Evolutionary conservation across 2,113 vertebrate species (phyloP), one percentile per base, ranked within the genome.

Genomic region (Fregata magnificens): DNA sequence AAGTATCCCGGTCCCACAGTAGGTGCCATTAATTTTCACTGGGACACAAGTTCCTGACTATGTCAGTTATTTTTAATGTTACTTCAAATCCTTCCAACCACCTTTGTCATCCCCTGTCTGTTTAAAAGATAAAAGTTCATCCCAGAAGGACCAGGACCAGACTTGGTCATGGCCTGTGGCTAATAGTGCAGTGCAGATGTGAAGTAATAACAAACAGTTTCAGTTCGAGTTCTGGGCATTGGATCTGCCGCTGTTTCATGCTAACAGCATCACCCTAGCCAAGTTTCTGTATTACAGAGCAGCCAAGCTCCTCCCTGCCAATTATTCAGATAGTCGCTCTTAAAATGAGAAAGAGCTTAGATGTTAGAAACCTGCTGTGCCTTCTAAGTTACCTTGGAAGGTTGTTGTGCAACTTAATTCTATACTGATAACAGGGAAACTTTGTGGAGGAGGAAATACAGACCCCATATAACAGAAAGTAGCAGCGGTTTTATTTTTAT

Each of bases 281-380:
- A 97, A 87, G 70, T 77, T 93, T 74, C 65, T 94, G 34, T 50
- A 29, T 49, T 76, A n/a, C 36, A 66, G 49, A 95, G 81, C 70
- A 82, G 81, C 81, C 58, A 85, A 73, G 53, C 58, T 93, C 87
- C 70, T 95, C 95, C 86, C 70, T 76, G 82, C 53, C 62, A 91
- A 73, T 97, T 96, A 80, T 87, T 95, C 81, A 76, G 61, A 87
- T 38, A 89, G 89, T 66, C 2, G 2, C 70, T 95, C 78, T 88
- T 93, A 89, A 93, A 94, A 93, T 88, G 62, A 67, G 84, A 86
- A 58, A 69, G 52, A 93, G 21, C 56, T 91, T 93, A 69, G 69
- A 91, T 87, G 69, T 77, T 95, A 76, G 92, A 86, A 94, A 82
- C 93, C 84, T 72, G 74, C 86, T 94, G 84, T 94, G 91, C 67